phyloP scores from a whole-genome alignment of 2,113 vertebrate species.

The Nyctereutes procyonoides region DNA sequence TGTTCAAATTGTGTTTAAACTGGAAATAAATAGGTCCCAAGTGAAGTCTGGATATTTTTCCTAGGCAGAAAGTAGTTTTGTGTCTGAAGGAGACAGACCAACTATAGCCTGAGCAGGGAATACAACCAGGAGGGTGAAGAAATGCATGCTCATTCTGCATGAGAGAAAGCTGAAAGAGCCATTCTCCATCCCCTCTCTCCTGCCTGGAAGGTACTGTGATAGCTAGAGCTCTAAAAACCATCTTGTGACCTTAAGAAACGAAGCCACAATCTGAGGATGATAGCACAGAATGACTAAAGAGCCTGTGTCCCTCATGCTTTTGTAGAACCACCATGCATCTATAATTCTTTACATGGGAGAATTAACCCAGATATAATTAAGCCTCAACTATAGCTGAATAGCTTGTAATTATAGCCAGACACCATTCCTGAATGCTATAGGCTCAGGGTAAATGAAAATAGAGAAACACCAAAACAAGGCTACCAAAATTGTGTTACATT shows the following conservation, averaged over 20 bases:
- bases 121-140: not conserved
- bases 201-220: not conserved
- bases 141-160: not conserved
- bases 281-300: not conserved
- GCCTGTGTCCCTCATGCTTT: not conserved
- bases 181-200: not conserved
- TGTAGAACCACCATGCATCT: conserved; percentile 5
- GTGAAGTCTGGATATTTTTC: not conserved
- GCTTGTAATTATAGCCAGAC: conserved; percentile 55
- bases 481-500: conserved; percentile 51
- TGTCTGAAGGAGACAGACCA: not conserved
- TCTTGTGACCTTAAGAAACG: conserved; percentile 17
- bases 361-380: conserved; percentile 21
- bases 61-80: not conserved
- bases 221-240: not conserved
- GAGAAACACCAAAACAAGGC: conserved; percentile 58
- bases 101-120: not conserved
- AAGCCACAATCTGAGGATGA: not conserved
- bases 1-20: not conserved
- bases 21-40: not conserved
- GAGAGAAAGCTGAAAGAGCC: not conserved
- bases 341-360: conserved; percentile 45
- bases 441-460: conserved; percentile 30
- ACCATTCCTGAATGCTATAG: conserved; percentile 52
- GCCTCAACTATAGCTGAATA: not conserved